Conservation (phyloP, 2,113 vertebrate genomes). For the Toxotes jaculatrix region DNA sequence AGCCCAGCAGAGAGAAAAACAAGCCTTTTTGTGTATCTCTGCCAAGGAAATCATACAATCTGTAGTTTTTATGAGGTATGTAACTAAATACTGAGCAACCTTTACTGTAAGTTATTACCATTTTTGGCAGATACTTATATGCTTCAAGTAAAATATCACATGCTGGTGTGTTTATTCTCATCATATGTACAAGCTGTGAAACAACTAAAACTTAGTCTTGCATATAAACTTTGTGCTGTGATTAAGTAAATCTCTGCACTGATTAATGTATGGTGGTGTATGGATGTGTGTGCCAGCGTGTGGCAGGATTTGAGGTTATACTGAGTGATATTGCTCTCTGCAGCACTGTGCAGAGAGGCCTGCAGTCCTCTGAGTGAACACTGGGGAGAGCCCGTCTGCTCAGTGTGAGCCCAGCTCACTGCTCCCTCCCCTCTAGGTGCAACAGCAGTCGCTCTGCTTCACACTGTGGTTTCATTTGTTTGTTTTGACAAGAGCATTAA, state of each 20-base stretch:
- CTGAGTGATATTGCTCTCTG: conserved; percentile 2
- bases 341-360: background rate
- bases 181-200: conserved; percentile 14
- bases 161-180: conserved; percentile 14
- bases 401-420: background rate
- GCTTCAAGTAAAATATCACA: conserved; percentile 18
- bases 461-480: conserved; percentile 70
- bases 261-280: background rate
- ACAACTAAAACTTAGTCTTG: background rate
- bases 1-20: background rate
- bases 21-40: background rate
- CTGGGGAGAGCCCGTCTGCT: conserved; percentile 70
- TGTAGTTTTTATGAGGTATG: conserved; percentile 19
- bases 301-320: background rate
- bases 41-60: conserved; percentile 25
- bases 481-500: conserved; percentile 74
- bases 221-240: conserved; percentile 16
- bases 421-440: conserved; percentile 20
- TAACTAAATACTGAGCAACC: conserved; percentile 9
- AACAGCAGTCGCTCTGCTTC: conserved; percentile 42
- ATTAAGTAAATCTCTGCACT: conserved; percentile 7
- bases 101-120: conserved; percentile 33
- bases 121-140: conserved; percentile 26
- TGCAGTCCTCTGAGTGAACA: conserved; percentile 60
- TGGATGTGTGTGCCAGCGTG: conserved; percentile 12